phyloP scores from a whole-genome alignment of 2,888 invertebrate genomes.

The Carcina quercana region DNA sequence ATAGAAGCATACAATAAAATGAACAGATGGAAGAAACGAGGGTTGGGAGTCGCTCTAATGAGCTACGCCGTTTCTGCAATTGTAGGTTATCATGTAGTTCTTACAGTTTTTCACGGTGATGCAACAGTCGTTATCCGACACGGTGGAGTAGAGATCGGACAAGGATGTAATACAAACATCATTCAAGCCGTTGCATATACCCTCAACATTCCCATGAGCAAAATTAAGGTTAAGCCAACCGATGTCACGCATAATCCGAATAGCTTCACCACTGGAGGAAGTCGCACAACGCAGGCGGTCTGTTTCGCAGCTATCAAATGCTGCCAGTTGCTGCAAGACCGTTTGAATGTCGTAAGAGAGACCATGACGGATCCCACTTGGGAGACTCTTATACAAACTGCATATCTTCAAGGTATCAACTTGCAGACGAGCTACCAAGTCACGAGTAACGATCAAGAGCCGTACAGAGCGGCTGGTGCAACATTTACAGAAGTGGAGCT shows the following conservation, averaged over 20 bases:
- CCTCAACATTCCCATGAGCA: conserved; percentile 75
- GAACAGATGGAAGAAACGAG: conserved; percentile 83
- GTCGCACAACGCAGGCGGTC: conserved; percentile 48
- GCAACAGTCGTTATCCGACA: conserved; percentile 77
- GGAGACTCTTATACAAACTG: conserved; percentile 65
- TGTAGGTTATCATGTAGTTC: conserved; percentile 11
- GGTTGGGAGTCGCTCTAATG: conserved; percentile 49
- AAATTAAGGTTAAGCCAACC: conserved; percentile 77
- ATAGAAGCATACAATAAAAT: conserved; percentile 73
- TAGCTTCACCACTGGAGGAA: conserved; percentile 77
- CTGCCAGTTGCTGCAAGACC: conserved; percentile 65
- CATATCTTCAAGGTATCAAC: conserved; percentile 47
- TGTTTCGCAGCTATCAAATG: conserved; percentile 49
- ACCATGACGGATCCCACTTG: conserved; percentile 60
- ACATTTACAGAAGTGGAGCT: conserved; percentile 80
- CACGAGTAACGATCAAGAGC: conserved; percentile 33
- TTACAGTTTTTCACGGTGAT: conserved; percentile 44
- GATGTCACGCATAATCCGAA: conserved; percentile 78
- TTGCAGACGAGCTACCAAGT: conserved; percentile 44
- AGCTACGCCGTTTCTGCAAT: conserved; percentile 14
- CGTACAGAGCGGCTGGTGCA: conserved; percentile 67
- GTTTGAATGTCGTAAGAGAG: conserved; percentile 56
- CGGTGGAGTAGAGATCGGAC: conserved; percentile 78
- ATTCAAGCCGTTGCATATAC: conserved; percentile 79
- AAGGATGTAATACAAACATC: conserved; percentile 82